phyloP scores from a whole-genome alignment of 2,797 vertebrate species.

The Rousettus madagascariensis region DNA sequence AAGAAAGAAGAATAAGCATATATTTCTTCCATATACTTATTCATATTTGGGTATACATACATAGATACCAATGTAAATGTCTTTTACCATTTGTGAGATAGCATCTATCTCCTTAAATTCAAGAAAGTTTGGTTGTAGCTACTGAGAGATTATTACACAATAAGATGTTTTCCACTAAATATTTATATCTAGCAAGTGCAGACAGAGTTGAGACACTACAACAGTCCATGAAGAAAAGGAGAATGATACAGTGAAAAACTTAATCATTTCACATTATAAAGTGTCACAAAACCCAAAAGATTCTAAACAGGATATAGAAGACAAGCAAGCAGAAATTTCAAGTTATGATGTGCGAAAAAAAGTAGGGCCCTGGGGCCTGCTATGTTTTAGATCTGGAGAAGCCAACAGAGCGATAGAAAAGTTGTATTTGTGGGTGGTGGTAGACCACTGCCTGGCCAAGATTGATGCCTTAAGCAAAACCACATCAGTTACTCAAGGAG shows the following conservation, averaged over 20 bases:
- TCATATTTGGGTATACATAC: not conserved
- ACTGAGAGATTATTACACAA: not conserved
- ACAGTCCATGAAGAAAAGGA: not conserved
- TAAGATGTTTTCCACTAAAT: not conserved
- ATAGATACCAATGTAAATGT: not conserved
- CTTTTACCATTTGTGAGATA: not conserved
- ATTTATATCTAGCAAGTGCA: not conserved
- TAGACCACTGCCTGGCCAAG: not conserved
- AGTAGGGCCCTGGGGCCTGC: not conserved
- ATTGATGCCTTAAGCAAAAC: not conserved
- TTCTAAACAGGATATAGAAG: not conserved
- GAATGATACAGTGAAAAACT: not conserved
- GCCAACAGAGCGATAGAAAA: not conserved
- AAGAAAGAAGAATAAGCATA: not conserved
- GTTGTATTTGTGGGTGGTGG: not conserved
- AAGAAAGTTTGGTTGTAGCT: not conserved
- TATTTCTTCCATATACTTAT: not conserved
- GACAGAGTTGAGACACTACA: not conserved
- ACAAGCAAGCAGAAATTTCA: not conserved
- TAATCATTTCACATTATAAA: not conserved
- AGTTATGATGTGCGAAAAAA: not conserved
- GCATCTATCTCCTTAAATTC: not conserved
- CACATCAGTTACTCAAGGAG: not conserved
- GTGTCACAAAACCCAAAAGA: not conserved
- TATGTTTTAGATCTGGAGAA: not conserved